Evolutionary conservation across 2,797 vertebrate species (phyloP), one percentile per base, ranked within the genome.

Genomic region (Poeciliopsis turneri): DNA sequence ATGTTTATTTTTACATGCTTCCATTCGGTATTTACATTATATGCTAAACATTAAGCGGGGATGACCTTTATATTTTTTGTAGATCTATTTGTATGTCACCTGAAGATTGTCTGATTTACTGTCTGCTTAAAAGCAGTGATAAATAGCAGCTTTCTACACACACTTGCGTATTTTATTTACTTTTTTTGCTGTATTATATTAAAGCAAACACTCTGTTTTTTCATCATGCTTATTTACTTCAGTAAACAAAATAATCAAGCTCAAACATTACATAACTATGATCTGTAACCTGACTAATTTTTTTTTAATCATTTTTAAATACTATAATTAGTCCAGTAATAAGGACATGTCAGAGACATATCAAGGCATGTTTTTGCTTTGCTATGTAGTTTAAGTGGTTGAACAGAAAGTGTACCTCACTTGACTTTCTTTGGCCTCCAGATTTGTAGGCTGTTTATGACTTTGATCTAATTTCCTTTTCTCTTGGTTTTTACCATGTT

Each of bases 351-450:
- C 36, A 69, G 3, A 41, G 3, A 15, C 39, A 6, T 43, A 25
- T 36, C 2, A 20, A 69, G 23, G 25, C 8, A 16, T 36, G 61
- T 64, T 57, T 59, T 23, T 25, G 5, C 51, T 39, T 33, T 79
- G 51, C 28, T 16, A 91, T 90, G 88, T 15, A 55, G 92, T 83
- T 53, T 33, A 86, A 93, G 93, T 79, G 89, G 91, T 93, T 85
- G 41, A 85, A 80, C 82, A 6, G 79, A 76, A 61, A 72, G 76
- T 49, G 25, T 3, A 18, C 59, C 36, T 86, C 85, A 83, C 80
- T 87, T 87, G 79, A 89, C 87, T 85, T 88, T 79, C 76, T 82
- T 77, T 84, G 78, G 86, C 83, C 76, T 77, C 70, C 74, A 57
- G 68, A 87, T 84, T 87, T 90, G 41, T 79, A 74, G 69, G 64